These are phyloP conservation scores for Ephestia elutella DNA, from an alignment of 1,140 invertebrate species.

Conservation along the genomic window DNA sequence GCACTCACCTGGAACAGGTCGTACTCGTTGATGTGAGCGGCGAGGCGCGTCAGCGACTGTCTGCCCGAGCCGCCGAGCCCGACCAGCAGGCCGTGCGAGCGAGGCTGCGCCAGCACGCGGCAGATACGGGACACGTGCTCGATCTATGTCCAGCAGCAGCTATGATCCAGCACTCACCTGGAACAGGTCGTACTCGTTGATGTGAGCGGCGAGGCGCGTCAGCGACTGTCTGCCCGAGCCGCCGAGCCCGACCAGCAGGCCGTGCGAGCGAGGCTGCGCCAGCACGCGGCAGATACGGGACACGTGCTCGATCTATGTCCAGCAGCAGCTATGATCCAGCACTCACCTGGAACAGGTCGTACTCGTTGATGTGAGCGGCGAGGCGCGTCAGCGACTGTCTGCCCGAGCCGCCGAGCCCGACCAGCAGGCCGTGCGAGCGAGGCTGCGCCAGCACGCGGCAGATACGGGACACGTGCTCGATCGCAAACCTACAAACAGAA, in stretches of 20 bases:
- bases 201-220: constrained; percentile 91
- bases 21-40: constrained; percentile 95
- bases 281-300: constrained; percentile 81
- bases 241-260: constrained; percentile 90
- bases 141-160: too few relatives aligned
- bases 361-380: constrained; percentile 94
- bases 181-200: constrained; percentile 94
- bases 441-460: constrained; percentile 94
- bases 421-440: constrained; percentile 87
- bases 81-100: constrained; percentile 88
- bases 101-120: constrained; percentile 92
- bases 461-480: constrained; percentile 95
- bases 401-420: constrained; percentile 94
- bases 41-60: constrained; percentile 91
- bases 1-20: constrained; percentile 81
- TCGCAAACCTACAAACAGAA: constrained; percentile 83
- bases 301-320: too few relatives aligned
- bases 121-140: too few relatives aligned
- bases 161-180: constrained; percentile 38
- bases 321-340: too few relatives aligned
- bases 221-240: constrained; percentile 95
- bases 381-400: constrained; percentile 92
- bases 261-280: constrained; percentile 92
- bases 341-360: constrained; percentile 88
- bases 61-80: constrained; percentile 95